Conservation (phyloP, 1,140 invertebrate species). For the Plutomurus gul region DNA sequence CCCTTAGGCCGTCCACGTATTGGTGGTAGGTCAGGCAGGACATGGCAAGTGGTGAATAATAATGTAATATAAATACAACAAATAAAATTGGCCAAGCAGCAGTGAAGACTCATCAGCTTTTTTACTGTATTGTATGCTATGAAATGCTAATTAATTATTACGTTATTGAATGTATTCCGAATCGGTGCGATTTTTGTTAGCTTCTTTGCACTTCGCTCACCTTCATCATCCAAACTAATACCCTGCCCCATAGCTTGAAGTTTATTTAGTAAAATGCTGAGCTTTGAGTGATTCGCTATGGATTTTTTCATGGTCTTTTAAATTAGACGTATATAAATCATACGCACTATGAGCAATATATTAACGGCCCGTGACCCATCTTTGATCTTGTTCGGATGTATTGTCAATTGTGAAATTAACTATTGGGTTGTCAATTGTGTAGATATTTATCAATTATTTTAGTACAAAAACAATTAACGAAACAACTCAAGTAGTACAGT, state of each 20-base stretch:
- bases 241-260: conserved; percentile 35
- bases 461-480: too few species aligned
- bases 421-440: too few species aligned
- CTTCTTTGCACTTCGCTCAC: conserved; percentile 24
- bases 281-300: conserved; percentile 1
- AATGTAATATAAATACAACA: neutral
- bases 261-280: conserved; percentile 26
- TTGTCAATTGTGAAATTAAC: too few species aligned
- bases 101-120: conserved; percentile 17
- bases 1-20: too few species aligned
- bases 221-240: conserved; percentile 25
- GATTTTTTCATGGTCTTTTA: neutral
- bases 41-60: neutral
- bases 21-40: too few species aligned
- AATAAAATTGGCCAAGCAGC: neutral
- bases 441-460: too few species aligned
- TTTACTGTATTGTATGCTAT: neutral
- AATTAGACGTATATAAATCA: too few species aligned
- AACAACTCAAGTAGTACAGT: too few species aligned
- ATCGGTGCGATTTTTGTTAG: neutral
- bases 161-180: conserved; percentile 37
- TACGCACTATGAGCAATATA: too few species aligned
- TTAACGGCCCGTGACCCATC: too few species aligned
- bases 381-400: too few species aligned
- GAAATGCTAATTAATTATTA: conserved; percentile 1